A percentile compares a stretch with the other conserved stretches of the same genome.
These are phyloP conservation scores for Trisateles emortualis DNA, from an alignment of 2,888 invertebrate species.

Conservation along the genomic window DNA sequence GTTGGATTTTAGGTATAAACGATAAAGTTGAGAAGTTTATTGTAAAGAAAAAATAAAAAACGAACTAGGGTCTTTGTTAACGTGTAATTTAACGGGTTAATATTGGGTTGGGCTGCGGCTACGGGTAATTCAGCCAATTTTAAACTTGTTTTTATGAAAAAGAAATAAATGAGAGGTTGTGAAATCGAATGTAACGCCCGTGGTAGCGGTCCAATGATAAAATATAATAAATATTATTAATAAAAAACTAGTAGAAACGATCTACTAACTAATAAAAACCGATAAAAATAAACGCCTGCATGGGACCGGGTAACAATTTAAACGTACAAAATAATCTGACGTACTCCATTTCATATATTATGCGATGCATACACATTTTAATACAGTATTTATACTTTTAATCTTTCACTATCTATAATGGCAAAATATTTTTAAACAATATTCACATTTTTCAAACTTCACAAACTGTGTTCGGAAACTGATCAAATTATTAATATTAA, in stretches of 20 bases:
- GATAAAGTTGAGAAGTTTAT: conserved; percentile 67
- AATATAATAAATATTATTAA: conserved; percentile 63
- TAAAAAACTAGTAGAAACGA: conserved; percentile 70
- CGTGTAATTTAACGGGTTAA: conserved; percentile 70
- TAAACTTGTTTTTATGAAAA: conserved; percentile 75
- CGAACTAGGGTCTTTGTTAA: conserved; percentile 84
- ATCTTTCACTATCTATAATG: conserved; percentile 34
- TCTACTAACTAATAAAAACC: conserved; percentile 70
- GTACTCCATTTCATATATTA: conserved; percentile 37
- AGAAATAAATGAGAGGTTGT: conserved; percentile 79
- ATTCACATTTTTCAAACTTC: conserved; percentile 27
- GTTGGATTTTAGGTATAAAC: conserved; percentile 79
- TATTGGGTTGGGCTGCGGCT: conserved; percentile 66
- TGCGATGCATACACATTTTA: conserved; percentile 34
- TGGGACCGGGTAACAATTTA: conserved; percentile 73
- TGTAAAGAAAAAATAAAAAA: conserved; percentile 77
- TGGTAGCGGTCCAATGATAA: conserved; percentile 69
- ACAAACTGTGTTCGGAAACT: conserved; percentile 25
- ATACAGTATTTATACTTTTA: conserved; percentile 37
- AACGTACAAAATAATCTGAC: conserved; percentile 68
- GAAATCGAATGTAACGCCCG: conserved; percentile 74
- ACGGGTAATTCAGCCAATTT: conserved; percentile 79
- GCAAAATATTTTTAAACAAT: conserved; percentile 26
- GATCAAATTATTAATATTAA: not conserved
- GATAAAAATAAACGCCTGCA: conserved; percentile 71